Percentiles rank a stretch among this genome's conserved stretches.
These are phyloP conservation scores for Coilia nasus DNA, from an alignment of 2,797 vertebrate species.

Conservation along the genomic window DNA sequence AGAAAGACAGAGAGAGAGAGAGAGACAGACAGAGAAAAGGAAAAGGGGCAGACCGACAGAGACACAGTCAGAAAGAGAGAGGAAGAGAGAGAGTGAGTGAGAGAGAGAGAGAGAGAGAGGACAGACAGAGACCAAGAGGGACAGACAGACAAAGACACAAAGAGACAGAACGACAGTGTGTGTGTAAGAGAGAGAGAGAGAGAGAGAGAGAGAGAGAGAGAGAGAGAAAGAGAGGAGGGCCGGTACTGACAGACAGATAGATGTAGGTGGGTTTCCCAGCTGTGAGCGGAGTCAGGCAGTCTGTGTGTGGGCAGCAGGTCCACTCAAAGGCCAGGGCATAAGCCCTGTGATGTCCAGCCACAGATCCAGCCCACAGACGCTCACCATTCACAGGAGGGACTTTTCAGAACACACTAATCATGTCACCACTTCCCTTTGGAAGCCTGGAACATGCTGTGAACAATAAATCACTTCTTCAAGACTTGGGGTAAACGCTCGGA, in stretches of 20 bases:
- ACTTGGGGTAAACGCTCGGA: not conserved
- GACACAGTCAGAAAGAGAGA: not conserved
- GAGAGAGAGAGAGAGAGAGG: not conserved
- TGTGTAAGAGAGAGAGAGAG: not conserved
- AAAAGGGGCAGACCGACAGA: not conserved
- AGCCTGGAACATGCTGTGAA: not conserved
- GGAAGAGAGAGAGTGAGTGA: not conserved
- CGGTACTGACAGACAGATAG: not conserved
- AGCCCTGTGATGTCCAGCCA: constrained; percentile 14
- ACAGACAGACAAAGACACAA: not conserved
- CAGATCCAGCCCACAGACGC: not conserved
- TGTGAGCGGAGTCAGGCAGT: not conserved
- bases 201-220: not conserved
- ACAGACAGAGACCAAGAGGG: not conserved
- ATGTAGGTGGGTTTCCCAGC: too few relatives aligned
- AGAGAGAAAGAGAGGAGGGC: not conserved
- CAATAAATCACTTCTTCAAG: not conserved
- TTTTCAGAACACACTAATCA: not conserved
- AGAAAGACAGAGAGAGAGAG: not conserved
- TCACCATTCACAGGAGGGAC: not conserved
- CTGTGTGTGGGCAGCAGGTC: constrained; percentile 9
- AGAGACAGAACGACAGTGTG: too few relatives aligned
- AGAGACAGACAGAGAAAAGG: constrained; percentile 27
- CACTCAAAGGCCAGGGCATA: not conserved
- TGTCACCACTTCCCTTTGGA: not conserved